phyloP scores from a whole-genome alignment of 2,113 vertebrate species.

The Furnarius figulus region DNA sequence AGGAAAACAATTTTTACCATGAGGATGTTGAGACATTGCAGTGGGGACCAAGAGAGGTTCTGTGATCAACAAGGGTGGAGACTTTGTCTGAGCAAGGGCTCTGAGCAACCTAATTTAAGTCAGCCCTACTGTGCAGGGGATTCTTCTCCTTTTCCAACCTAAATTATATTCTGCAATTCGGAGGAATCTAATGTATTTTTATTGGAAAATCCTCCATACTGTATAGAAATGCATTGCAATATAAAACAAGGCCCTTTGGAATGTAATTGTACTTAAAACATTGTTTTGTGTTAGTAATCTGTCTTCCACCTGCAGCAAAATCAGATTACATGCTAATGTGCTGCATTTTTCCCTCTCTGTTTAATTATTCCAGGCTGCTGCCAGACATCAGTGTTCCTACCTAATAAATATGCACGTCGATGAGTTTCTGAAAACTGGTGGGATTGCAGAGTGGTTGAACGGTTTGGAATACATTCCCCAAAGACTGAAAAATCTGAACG shows the following conservation, averaged over 20 bases:
- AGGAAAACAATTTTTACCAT: background rate
- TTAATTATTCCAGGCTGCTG: slow-evolving; percentile 77
- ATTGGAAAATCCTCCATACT: background rate
- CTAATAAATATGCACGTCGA: slow-evolving; percentile 87
- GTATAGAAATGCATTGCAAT: background rate
- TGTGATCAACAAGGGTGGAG: background rate
- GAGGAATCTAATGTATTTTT: background rate
- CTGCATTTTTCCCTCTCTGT: background rate
- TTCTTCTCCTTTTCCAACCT: background rate
- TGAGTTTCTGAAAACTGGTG: slow-evolving; percentile 85
- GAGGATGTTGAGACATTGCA: background rate
- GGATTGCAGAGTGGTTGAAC: slow-evolving; percentile 83
- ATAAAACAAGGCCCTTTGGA: background rate
- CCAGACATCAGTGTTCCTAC: slow-evolving; percentile 85
- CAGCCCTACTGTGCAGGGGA: background rate
- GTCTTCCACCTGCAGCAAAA: background rate
- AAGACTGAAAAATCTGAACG: slow-evolving; percentile 85
- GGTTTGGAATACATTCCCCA: slow-evolving; percentile 84
- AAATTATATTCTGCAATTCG: background rate
- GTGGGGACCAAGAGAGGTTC: background rate
- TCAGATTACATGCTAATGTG: background rate
- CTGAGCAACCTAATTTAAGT: accelerated
- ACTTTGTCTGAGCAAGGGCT: background rate
- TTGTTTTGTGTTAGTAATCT: background rate
- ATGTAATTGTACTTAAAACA: background rate